phyloP scores from a whole-genome alignment of 1,140 invertebrate genomes.

The Neodiprion pinetum region DNA sequence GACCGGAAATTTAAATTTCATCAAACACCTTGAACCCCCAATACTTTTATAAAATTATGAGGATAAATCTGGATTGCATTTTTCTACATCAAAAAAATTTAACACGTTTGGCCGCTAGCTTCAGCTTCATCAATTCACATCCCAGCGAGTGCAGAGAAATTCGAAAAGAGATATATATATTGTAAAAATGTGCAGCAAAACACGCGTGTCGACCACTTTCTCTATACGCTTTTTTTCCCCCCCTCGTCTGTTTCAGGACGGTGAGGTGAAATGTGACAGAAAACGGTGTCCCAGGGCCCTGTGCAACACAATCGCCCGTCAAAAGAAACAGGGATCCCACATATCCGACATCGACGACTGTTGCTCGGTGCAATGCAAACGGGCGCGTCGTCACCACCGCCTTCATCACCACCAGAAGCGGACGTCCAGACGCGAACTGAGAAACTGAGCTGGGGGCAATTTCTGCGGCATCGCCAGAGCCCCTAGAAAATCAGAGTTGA shows the following conservation, averaged over 20 bases:
- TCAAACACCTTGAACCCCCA: too few species aligned
- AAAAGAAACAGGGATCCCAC: conserved; percentile 52
- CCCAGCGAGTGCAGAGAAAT: too few species aligned
- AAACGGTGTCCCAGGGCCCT: conserved; percentile 79
- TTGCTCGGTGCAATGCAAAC: conserved; percentile 61
- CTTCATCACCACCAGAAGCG: conserved; percentile 49
- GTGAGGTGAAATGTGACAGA: conserved; percentile 77
- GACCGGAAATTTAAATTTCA: too few species aligned
- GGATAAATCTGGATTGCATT: too few species aligned
- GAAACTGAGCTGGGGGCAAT: conserved; percentile 37
- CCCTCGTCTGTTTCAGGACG: conserved; percentile 69
- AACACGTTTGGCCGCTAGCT: too few species aligned
- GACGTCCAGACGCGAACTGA: conserved; percentile 40
- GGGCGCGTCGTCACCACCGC: conserved; percentile 60
- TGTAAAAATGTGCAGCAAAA: neutral
- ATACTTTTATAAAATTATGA: too few species aligned
- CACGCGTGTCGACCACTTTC: neutral
- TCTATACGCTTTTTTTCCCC: conserved; percentile 16
- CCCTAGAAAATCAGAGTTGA: too few species aligned
- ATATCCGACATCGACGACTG: conserved; percentile 61
- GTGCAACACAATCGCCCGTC: conserved; percentile 63
- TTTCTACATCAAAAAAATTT: too few species aligned
- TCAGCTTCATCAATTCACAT: too few species aligned
- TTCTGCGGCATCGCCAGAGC: too few species aligned
- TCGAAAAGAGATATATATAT: neutral